These are phyloP conservation scores for Xylota segnis DNA, from an alignment of 2,888 invertebrate species.

Conservation along the genomic window DNA sequence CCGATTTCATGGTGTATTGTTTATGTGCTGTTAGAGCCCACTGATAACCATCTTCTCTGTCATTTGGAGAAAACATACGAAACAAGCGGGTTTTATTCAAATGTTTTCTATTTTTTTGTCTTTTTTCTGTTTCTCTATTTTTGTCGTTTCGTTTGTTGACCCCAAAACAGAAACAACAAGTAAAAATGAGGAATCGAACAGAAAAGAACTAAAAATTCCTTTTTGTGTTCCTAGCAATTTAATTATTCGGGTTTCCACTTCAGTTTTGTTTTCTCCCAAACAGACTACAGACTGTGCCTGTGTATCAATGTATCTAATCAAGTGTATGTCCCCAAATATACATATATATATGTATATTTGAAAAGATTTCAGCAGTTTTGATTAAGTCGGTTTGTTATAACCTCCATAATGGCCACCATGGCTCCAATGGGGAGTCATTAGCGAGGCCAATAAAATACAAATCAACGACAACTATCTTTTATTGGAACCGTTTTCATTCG, in stretches of 20 bases:
- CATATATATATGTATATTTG: slow-evolving; percentile 40
- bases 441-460: slow-evolving; percentile 77
- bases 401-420: slow-evolving; percentile 75
- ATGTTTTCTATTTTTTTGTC: slow-evolving; percentile 45
- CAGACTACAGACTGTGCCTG: slow-evolving; percentile 18
- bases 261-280: slow-evolving; percentile 48
- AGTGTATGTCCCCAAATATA: slow-evolving; percentile 61
- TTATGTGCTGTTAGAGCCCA: slow-evolving; percentile 70
- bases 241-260: slow-evolving; percentile 75
- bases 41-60: slow-evolving; percentile 71
- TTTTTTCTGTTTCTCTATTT: slow-evolving; percentile 40
- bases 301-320: slow-evolving; percentile 68
- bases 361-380: slow-evolving; percentile 75
- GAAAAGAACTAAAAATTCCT: slow-evolving; percentile 60
- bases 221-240: slow-evolving; percentile 72
- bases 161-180: slow-evolving; percentile 46
- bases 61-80: slow-evolving; percentile 69
- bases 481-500: slow-evolving; percentile 74
- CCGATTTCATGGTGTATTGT: slow-evolving; percentile 73
- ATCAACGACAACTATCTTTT: slow-evolving; percentile 77
- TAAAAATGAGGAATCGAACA: slow-evolving; percentile 20
- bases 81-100: slow-evolving; percentile 68
- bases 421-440: slow-evolving; percentile 75
- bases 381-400: slow-evolving; percentile 76
- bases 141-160: slow-evolving; percentile 76